Evolutionary conservation across 2,797 vertebrate species (phyloP).

Genomic region (Halcyon smyrnensis): DNA sequence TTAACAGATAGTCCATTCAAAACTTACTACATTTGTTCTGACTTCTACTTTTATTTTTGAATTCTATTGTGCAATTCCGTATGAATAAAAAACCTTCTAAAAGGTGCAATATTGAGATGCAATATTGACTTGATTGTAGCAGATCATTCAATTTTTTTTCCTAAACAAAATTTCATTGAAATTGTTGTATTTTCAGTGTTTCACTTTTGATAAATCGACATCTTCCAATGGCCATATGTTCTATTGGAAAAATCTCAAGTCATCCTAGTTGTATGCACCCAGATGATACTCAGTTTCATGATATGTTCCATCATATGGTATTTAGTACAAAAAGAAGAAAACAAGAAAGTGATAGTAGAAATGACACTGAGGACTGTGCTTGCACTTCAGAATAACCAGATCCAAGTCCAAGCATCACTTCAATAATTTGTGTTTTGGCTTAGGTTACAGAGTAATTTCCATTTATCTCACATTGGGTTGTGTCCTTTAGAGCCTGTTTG

Average conservation of each 20-base stretch:
- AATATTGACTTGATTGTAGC: slow-evolving; percentile 19
- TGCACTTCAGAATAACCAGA: background rate
- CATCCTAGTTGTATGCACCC: slow-evolving; percentile 38
- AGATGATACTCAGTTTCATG: slow-evolving; percentile 53
- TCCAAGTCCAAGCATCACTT: background rate
- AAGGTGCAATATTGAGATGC: slow-evolving; percentile 39
- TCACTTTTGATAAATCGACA: slow-evolving; percentile 54
- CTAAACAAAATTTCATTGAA: slow-evolving; percentile 34
- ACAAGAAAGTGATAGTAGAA: slow-evolving; percentile 57
- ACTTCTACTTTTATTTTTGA: slow-evolving; percentile 25
- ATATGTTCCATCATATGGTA: slow-evolving; percentile 43
- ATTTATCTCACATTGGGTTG: background rate
- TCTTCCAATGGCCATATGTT: slow-evolving; percentile 65
- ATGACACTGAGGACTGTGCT: slow-evolving; percentile 8
- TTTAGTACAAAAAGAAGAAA: slow-evolving; percentile 48
- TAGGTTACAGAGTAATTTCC: slow-evolving; percentile 64
- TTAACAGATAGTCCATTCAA: slow-evolving; percentile 43
- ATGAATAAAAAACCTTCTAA: background rate
- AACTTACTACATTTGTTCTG: slow-evolving; percentile 12
- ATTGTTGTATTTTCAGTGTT: slow-evolving; percentile 42
- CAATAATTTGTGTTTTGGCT: slow-evolving; percentile 38
- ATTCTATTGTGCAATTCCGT: background rate
- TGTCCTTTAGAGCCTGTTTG: background rate
- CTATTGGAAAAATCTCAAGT: slow-evolving; percentile 63
- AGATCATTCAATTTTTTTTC: background rate